A percentile compares a stretch with the other conserved stretches of the same genome.
Conservation (phyloP, 2,888 invertebrate species). For the Oscheius sp. region DNA sequence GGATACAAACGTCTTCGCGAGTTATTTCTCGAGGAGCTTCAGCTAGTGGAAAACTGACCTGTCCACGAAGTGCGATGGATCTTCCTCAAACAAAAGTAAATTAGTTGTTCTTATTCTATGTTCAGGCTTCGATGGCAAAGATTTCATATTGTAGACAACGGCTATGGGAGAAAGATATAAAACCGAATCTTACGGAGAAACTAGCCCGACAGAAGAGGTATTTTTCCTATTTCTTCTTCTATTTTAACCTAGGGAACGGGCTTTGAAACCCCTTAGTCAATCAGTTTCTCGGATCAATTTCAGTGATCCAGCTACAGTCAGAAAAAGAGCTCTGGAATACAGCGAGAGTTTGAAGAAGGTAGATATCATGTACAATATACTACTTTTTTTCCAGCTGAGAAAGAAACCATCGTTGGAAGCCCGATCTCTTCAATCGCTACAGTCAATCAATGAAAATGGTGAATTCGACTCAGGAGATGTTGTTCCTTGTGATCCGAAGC, state of each 20-base stretch:
- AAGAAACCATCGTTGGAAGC: background rate
- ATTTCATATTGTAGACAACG: constrained; percentile 67
- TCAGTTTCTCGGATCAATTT: constrained; percentile 47
- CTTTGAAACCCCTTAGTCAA: too few species aligned
- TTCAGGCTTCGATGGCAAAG: constrained; percentile 70
- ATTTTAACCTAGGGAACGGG: background rate
- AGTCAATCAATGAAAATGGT: constrained; percentile 26
- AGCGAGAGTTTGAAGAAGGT: constrained; percentile 34
- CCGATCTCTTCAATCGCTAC: constrained; percentile 27
- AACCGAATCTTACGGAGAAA: constrained; percentile 57
- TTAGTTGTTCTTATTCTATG: too few species aligned
- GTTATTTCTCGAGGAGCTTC: background rate
- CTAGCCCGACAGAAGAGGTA: constrained; percentile 43
- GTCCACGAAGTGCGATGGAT: constrained; percentile 61
- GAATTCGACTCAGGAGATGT: constrained; percentile 18
- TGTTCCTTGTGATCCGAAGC: constrained; percentile 5
- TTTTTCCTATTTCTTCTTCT: background rate
- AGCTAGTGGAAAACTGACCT: constrained; percentile 35
- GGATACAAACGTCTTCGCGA: background rate
- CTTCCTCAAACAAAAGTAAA: constrained; percentile 62
- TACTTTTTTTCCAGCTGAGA: constrained; percentile 1
- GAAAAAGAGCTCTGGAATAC: constrained; percentile 42
- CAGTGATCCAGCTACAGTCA: constrained; percentile 48
- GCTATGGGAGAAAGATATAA: constrained; percentile 61
- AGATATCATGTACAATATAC: background rate